Evolutionary conservation across 1,140 invertebrate species (phyloP), one percentile per base, ranked within the genome.

Genomic region (Pogonus chalceus): DNA sequence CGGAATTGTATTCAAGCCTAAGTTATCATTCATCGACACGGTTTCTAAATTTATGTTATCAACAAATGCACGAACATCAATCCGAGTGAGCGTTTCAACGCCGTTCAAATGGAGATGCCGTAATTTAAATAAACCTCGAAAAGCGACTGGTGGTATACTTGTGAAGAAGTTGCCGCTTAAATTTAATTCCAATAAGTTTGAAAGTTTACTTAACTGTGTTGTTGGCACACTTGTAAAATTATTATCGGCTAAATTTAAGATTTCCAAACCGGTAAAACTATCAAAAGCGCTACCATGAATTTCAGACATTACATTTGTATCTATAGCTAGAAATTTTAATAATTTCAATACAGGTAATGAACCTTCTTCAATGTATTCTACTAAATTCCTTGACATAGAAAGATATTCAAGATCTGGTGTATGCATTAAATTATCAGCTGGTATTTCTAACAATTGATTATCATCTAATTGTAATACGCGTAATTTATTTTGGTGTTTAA

Each of bases 41-140:
- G 77, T 77, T 65, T 90, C 84, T 50, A 92, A 72, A 65, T 88
- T 85, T 20, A 87, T 85, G 68, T 90, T 90, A 71, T 90, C 88
- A 35, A 86, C 83, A 65, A 90, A 88, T 39, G 87, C 84, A 69
- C 83, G 74, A 9, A 81, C 76, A 73, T 88, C 81, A 53, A 91
- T 83, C 59, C 70, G 73, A 48, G 73, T 69, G 57, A 90, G 78
- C 54, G 76, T 70, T 65, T 78, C 76, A 68, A 87, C 68, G 67
- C 79, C 71, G 67, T 82, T 82, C 63, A 92, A 70, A 63, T 82
- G 80, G 58, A 92, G 73, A 61, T 78, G 79, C 64, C 81, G 80
- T 53, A 91, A 74, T 68, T 88, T 81, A 63, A 87, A 86, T 26
- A 91, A 73, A 68, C 87, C 87, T 62, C 85, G 79, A 65, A 92